A percentile compares a stretch with the other conserved stretches of the same genome.
phyloP scores from a whole-genome alignment of 2,113 vertebrate genomes.

The Eira barbara region DNA sequence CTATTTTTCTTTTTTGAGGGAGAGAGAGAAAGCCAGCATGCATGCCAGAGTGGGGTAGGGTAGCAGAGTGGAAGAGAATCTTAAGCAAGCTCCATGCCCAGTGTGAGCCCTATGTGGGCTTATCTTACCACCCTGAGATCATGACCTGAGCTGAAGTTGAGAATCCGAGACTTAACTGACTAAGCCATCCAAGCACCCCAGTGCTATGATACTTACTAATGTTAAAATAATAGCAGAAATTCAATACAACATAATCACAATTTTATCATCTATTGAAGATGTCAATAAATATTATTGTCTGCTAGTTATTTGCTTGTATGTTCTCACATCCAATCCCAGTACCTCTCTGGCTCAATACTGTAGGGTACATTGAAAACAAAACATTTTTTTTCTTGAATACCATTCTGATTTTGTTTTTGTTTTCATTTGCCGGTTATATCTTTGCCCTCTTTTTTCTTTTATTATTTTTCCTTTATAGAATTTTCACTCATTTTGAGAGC shows the following conservation, averaged over 20 bases:
- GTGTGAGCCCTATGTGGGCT: not conserved
- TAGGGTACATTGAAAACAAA: not conserved
- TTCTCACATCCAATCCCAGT: not conserved
- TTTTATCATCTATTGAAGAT: not conserved
- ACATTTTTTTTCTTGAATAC: not conserved
- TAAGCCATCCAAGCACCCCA: not conserved
- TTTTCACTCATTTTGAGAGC: not conserved
- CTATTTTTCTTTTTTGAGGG: not conserved
- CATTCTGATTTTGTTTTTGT: not conserved
- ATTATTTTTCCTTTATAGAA: not conserved
- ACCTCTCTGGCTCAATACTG: not conserved
- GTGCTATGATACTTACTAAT: not conserved
- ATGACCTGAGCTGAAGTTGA: not conserved
- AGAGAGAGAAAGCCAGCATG: not conserved
- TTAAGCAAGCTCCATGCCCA: not conserved
- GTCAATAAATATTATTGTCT: not conserved
- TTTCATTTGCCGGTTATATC: not conserved
- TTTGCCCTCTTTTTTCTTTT: not conserved
- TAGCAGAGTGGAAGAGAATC: not conserved
- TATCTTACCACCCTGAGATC: not conserved
- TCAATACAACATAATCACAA: not conserved
- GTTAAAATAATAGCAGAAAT: slow-evolving; percentile 1
- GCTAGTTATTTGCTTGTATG: not conserved
- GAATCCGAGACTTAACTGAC: not conserved
- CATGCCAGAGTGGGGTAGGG: not conserved